Evolutionary conservation across 2,113 vertebrate species (phyloP).

Genomic region (Paralichthys olivaceus): DNA sequence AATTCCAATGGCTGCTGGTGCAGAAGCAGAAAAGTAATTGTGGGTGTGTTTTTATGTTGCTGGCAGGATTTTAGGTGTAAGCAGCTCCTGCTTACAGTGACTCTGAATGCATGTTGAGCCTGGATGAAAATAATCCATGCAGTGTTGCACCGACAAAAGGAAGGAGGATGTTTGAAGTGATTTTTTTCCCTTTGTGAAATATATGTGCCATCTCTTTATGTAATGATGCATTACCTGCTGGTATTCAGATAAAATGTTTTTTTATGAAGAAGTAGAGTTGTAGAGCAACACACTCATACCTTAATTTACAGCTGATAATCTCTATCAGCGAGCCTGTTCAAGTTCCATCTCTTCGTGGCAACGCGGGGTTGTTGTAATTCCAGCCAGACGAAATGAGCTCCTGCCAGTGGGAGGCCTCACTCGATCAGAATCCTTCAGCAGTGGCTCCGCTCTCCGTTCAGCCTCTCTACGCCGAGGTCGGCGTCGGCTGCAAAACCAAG

Average conservation of each 20-base stretch:
- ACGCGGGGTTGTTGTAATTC: conserved; percentile 61
- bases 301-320: conserved; percentile 38
- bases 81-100: conserved; percentile 55
- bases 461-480: conserved; percentile 52
- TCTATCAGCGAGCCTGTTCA: conserved; percentile 46
- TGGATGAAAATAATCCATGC: conserved; percentile 64
- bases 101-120: conserved; percentile 59
- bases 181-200: not conserved
- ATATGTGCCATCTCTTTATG: conserved; percentile 31
- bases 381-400: conserved; percentile 67
- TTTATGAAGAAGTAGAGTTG: not conserved
- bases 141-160: conserved; percentile 57
- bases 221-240: conserved; percentile 31
- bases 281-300: too few species aligned
- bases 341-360: conserved; percentile 48
- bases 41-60: conserved; percentile 69
- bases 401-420: conserved; percentile 70
- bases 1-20: conserved; percentile 55
- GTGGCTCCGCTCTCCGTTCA: conserved; percentile 55
- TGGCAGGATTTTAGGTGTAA: conserved; percentile 70
- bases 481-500: conserved; percentile 51
- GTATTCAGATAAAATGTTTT: not conserved
- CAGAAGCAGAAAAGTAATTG: conserved; percentile 53
- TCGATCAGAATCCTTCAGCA: conserved; percentile 66
- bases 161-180: conserved; percentile 24